Conservation (phyloP, 2,113 vertebrate genomes). For the Pandion haliaetus region DNA sequence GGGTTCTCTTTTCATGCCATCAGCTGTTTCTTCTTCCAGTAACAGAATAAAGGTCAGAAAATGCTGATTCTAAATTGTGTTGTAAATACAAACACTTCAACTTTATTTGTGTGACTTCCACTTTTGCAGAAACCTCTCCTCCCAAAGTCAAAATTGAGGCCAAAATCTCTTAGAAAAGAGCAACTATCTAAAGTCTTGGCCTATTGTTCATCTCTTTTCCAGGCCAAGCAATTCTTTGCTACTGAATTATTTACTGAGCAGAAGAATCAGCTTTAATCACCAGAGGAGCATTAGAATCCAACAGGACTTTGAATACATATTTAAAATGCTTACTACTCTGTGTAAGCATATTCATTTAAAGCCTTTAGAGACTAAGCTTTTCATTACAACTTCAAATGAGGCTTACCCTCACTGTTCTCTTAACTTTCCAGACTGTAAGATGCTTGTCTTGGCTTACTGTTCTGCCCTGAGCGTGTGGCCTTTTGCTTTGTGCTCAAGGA, state of each 20-base stretch:
- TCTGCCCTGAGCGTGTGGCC: rapidly evolving
- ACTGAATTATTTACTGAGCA: conserved; percentile 23
- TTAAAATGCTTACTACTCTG: conserved; percentile 40
- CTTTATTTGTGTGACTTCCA: neutral
- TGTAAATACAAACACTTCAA: neutral
- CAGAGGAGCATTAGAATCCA: conserved; percentile 28
- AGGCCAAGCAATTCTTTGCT: neutral
- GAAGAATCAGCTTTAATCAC: conserved; percentile 1
- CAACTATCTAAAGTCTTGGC: neutral
- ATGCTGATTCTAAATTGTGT: neutral
- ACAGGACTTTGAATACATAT: conserved; percentile 42
- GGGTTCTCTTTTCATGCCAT: neutral
- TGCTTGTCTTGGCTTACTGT: neutral
- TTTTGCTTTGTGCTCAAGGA: neutral
- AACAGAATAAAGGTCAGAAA: neutral
- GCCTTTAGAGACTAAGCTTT: neutral
- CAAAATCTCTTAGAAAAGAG: neutral
- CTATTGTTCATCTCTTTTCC: neutral
- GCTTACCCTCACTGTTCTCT: neutral
- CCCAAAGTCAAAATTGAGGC: neutral
- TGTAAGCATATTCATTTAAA: neutral
- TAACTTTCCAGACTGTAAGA: neutral
- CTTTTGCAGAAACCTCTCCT: neutral
- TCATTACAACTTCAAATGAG: neutral
- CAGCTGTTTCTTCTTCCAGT: neutral